A percentile compares a stretch with the other conserved stretches of the same genome.
Evolutionary conservation across 2,113 vertebrate species (phyloP).

Genomic region (Oncorhynchus mykiss): DNA sequence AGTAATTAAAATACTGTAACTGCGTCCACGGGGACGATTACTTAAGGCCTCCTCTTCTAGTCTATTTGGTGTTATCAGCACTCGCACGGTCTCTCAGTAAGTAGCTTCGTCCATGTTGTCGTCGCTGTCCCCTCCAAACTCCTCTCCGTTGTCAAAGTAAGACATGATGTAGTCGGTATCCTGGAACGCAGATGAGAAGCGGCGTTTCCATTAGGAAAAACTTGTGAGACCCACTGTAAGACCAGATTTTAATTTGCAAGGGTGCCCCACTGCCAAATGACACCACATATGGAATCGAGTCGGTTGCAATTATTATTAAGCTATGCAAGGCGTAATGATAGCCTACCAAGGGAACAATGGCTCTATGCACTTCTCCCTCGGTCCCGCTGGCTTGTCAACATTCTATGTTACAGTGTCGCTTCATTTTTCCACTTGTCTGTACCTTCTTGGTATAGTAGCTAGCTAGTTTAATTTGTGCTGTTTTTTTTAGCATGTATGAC

Average conservation of each 20-base stretch:
- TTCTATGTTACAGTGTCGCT: too few species aligned
- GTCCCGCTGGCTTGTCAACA: too few species aligned
- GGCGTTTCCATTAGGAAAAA: not conserved
- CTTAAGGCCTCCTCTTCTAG: not conserved
- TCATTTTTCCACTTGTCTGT: too few species aligned
- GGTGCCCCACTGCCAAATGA: too few species aligned
- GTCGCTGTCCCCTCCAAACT: conserved; percentile 79
- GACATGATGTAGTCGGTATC: conserved; percentile 84
- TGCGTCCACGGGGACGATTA: too few species aligned
- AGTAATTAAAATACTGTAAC: too few species aligned
- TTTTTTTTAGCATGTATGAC: too few species aligned
- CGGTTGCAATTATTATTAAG: not conserved
- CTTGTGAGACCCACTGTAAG: not conserved
- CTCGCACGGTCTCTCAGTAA: conserved; percentile 52
- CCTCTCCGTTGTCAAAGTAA: conserved; percentile 82
- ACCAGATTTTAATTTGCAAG: not conserved
- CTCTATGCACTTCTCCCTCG: too few species aligned
- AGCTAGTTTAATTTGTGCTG: too few species aligned
- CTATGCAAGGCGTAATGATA: too few species aligned
- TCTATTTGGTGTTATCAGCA: not conserved
- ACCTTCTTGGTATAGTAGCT: too few species aligned
- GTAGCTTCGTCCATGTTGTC: conserved; percentile 81
- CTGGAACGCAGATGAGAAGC: conserved; percentile 45
- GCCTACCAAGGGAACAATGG: not conserved
- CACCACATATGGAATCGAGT: too few species aligned